A percentile compares a stretch with the other conserved stretches of the same genome.
Conservation (phyloP, 2,113 vertebrate genomes). For the Cottus gobio region DNA sequence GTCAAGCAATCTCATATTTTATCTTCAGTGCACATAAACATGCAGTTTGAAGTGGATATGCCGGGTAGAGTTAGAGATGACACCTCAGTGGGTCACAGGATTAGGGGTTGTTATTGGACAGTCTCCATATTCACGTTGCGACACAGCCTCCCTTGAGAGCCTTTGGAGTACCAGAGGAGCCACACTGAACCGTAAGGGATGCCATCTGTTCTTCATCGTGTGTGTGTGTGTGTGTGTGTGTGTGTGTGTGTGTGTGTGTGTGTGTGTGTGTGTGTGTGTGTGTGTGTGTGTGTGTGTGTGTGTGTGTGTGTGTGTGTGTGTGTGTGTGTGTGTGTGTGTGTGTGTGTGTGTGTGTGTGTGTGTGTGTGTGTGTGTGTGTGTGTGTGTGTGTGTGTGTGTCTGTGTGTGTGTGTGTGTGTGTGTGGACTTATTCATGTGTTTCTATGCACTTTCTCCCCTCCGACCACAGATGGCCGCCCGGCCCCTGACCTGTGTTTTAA, state of each 20-base stretch:
- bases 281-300: conserved; percentile 1
- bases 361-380: conserved; percentile 7
- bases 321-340: conserved; percentile 6
- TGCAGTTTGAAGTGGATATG: neutral
- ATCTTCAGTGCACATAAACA: neutral
- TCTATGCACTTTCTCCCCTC: conserved; percentile 8
- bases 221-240: conserved; percentile 8
- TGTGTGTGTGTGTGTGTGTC: neutral
- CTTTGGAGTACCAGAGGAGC: conserved; percentile 61
- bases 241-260: neutral
- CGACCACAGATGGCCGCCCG: conserved; percentile 84
- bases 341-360: neutral
- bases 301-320: conserved; percentile 4
- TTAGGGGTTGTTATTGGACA: conserved; percentile 50
- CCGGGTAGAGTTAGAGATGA: conserved; percentile 10
- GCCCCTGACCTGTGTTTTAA: conserved; percentile 93
- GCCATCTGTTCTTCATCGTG: conserved; percentile 67
- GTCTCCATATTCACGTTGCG: conserved; percentile 50
- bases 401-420: conserved; percentile 8
- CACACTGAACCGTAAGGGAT: conserved; percentile 49
- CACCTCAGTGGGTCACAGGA: conserved; percentile 19
- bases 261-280: conserved; percentile 8
- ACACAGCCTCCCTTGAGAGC: conserved; percentile 46
- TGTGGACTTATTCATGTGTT: conserved; percentile 3
- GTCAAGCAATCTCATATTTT: neutral